phyloP scores from a whole-genome alignment of 2,888 invertebrate species.

The Romanomermis culicivorax region DNA sequence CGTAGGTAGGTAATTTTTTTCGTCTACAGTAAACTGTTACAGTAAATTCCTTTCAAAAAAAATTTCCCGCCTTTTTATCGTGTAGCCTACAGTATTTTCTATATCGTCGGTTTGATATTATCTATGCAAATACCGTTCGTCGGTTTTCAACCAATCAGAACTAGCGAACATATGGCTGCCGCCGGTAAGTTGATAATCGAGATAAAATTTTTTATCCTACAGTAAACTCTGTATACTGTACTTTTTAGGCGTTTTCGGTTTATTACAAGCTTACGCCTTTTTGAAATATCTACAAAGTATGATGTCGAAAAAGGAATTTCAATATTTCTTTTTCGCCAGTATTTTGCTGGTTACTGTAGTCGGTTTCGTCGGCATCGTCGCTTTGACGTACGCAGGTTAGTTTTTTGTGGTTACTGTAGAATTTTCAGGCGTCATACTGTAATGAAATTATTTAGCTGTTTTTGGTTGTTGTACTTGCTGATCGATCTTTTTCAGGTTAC shows the following conservation, averaged over 20 bases:
- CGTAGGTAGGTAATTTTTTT: constrained; percentile 33
- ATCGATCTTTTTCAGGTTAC: constrained; percentile 1
- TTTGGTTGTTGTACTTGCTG: no score
- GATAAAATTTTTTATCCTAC: background rate
- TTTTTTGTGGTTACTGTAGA: no score
- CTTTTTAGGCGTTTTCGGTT: constrained; percentile 64
- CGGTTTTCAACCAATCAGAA: constrained; percentile 93
- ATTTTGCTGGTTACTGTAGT: constrained; percentile 53
- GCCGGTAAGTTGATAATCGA: constrained; percentile 48
- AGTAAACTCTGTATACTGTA: background rate
- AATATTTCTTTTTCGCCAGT: constrained; percentile 49
- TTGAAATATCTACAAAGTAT: constrained; percentile 67
- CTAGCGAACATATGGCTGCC: constrained; percentile 98
- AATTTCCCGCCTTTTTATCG: background rate
- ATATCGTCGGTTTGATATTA: constrained; percentile 72
- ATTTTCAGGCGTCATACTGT: no score
- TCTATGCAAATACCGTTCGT: constrained; percentile 69
- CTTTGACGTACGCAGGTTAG: constrained; percentile 59
- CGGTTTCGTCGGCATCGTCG: constrained; percentile 61
- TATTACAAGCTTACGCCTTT: constrained; percentile 65
- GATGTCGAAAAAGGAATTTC: constrained; percentile 68
- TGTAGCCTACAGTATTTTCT: constrained; percentile 83
- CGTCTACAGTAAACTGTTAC: background rate
- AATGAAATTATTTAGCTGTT: no score
- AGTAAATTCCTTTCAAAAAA: background rate